Evolutionary conservation across 2,113 vertebrate species (phyloP).

Genomic region (Camelus dromedarius): DNA sequence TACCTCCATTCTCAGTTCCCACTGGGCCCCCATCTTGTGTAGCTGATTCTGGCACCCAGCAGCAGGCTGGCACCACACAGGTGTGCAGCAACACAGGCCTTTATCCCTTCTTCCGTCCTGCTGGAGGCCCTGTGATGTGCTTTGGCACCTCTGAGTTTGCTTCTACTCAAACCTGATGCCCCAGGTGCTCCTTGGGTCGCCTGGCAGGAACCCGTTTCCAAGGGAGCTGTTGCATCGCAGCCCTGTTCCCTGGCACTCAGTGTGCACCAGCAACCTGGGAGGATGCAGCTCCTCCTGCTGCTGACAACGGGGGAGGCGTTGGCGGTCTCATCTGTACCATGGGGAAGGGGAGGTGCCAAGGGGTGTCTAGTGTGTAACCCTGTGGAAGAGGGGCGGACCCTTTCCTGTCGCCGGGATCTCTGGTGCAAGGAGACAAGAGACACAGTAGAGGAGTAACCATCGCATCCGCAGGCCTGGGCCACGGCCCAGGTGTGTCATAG

Average conservation of each 20-base stretch:
- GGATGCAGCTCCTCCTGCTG: too few relatives aligned
- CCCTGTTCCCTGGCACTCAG: too few relatives aligned
- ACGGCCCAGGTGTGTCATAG: accelerated
- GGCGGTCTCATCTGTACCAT: accelerated
- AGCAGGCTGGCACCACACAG: neutral
- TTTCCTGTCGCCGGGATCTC: too few relatives aligned
- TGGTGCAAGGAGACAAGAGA: neutral
- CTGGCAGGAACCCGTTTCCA: accelerated
- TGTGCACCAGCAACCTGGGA: neutral
- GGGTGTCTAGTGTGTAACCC: accelerated
- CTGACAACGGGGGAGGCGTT: too few relatives aligned
- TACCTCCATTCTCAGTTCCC: accelerated
- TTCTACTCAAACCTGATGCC: neutral
- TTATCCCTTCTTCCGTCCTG: too few relatives aligned
- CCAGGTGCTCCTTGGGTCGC: neutral
- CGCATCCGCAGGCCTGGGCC: accelerated
- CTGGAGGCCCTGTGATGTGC: accelerated
- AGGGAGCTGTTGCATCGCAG: too few relatives aligned
- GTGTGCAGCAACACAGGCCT: accelerated
- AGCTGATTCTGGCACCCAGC: neutral
- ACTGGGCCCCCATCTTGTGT: accelerated
- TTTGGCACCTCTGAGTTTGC: neutral
- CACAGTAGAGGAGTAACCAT: neutral
- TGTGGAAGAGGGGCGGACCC: neutral
- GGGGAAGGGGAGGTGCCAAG: neutral